A percentile compares a stretch with the other conserved stretches of the same genome.
Conservation (phyloP, 2,113 vertebrate species). For the Calyptommatus sinebrachiatus region DNA sequence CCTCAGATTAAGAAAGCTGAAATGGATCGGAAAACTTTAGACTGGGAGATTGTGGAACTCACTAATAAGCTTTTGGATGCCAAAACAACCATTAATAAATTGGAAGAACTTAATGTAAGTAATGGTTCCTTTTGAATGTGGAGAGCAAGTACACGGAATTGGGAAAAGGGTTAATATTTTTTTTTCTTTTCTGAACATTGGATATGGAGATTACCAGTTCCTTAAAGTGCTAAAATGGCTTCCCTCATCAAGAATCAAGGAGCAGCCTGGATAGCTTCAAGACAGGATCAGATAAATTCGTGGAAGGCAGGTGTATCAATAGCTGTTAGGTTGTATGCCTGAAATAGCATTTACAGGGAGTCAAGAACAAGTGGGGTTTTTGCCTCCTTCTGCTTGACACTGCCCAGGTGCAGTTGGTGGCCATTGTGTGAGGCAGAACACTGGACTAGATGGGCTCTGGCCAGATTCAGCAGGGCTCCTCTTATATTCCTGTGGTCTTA, state of each 20-base stretch:
- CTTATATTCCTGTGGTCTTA: no score
- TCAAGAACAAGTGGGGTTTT: no score
- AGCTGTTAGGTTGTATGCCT: no score
- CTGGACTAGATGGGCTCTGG: no score
- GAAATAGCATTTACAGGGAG: no score
- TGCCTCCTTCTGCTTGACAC: no score
- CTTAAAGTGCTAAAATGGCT: background rate
- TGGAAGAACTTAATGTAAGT: conserved; percentile 94
- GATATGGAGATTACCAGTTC: background rate
- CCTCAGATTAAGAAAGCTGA: conserved; percentile 94
- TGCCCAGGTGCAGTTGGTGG: no score
- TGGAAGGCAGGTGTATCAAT: no score
- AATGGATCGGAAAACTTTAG: conserved; percentile 93
- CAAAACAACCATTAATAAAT: conserved; percentile 90
- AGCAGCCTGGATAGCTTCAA: background rate
- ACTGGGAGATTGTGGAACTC: conserved; percentile 97
- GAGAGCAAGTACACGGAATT: background rate
- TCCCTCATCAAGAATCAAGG: background rate
- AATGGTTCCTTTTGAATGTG: background rate
- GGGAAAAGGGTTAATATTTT: background rate
- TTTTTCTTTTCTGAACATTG: conserved; percentile 10
- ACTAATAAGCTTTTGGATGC: conserved; percentile 96
- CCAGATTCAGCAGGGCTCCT: no score
- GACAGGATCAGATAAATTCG: no score
- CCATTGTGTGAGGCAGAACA: no score